Evolutionary conservation across 2,113 vertebrate species (phyloP).

Genomic region (Microtus richardsoni): DNA sequence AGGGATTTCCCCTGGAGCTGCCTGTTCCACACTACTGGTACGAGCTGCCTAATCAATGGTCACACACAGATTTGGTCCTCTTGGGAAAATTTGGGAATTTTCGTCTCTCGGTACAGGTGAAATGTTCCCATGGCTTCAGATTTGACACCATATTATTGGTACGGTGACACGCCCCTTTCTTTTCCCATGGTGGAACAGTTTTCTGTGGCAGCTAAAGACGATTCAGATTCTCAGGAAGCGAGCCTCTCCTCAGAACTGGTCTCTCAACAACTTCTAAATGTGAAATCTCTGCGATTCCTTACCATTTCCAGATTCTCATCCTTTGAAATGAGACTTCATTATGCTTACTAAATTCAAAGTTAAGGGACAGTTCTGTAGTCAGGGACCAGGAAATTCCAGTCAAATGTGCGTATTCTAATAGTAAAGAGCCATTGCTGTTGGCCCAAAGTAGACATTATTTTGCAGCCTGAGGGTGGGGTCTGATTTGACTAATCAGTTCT

Average conservation of each 20-base stretch:
- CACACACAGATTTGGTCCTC: slow-evolving; percentile 37
- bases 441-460: slow-evolving; percentile 68
- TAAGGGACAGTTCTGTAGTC: not conserved
- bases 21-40: slow-evolving; percentile 65
- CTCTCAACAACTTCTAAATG: slow-evolving; percentile 24
- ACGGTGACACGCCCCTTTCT: not conserved
- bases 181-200: not conserved
- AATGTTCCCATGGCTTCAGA: slow-evolving; percentile 9
- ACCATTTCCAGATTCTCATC: not conserved
- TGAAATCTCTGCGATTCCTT: slow-evolving; percentile 26
- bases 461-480: slow-evolving; percentile 46
- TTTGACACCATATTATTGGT: not conserved
- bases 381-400: slow-evolving; percentile 26
- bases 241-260: slow-evolving; percentile 13
- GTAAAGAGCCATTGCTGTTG: slow-evolving; percentile 5
- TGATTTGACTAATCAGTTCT: slow-evolving; percentile 27
- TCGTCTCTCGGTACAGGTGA: not conserved
- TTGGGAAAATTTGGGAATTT: slow-evolving; percentile 47
- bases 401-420: slow-evolving; percentile 55
- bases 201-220: not conserved
- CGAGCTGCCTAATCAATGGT: slow-evolving; percentile 59
- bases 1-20: slow-evolving; percentile 24
- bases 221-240: not conserved
- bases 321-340: slow-evolving; percentile 19
- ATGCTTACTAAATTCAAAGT: not conserved